A percentile compares a stretch with the other conserved stretches of the same genome.
phyloP scores from a whole-genome alignment of 2,888 invertebrate genomes.

The Steinernema scapterisci region DNA sequence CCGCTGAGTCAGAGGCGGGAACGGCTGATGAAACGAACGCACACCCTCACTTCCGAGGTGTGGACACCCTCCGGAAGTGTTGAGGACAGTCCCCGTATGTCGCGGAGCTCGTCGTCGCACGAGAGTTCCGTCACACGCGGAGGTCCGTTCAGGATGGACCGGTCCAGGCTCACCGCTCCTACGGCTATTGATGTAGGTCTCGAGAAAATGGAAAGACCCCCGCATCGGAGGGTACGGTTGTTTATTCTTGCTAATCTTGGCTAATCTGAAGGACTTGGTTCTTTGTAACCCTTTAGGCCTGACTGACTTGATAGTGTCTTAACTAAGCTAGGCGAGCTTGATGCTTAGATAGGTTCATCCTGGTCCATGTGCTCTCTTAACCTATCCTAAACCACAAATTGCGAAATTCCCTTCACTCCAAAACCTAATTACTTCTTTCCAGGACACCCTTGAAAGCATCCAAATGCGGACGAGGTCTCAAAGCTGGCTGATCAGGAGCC shows the following conservation, averaged over 20 bases:
- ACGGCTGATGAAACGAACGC: constrained; percentile 53
- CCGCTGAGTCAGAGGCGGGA: constrained; percentile 40
- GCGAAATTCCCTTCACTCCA: too few relatives aligned
- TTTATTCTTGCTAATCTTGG: background rate
- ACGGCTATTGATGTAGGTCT: constrained; percentile 47
- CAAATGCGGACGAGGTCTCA: constrained; percentile 66
- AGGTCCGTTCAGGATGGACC: constrained; percentile 38
- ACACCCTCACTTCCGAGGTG: constrained; percentile 48
- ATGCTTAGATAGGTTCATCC: too few relatives aligned
- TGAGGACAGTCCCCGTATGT: constrained; percentile 11
- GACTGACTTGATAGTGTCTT: too few relatives aligned
- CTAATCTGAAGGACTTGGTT: background rate
- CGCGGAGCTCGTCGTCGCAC: constrained; percentile 35
- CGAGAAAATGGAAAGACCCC: constrained; percentile 50
- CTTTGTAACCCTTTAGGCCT: too few relatives aligned
- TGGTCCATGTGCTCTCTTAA: too few relatives aligned
- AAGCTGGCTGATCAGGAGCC: constrained; percentile 65
- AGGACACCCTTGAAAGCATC: constrained; percentile 67
- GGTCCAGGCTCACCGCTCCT: constrained; percentile 50
- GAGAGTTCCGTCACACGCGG: constrained; percentile 35
- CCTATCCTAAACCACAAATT: too few relatives aligned
- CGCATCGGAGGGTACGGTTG: constrained; percentile 52
- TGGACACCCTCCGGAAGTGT: constrained; percentile 36
- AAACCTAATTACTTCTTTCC: constrained; percentile 36
- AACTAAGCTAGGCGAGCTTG: too few relatives aligned